Evolutionary conservation across 2,888 invertebrate genomes (phyloP).

Genomic region (Drosophila acutilabella): DNA sequence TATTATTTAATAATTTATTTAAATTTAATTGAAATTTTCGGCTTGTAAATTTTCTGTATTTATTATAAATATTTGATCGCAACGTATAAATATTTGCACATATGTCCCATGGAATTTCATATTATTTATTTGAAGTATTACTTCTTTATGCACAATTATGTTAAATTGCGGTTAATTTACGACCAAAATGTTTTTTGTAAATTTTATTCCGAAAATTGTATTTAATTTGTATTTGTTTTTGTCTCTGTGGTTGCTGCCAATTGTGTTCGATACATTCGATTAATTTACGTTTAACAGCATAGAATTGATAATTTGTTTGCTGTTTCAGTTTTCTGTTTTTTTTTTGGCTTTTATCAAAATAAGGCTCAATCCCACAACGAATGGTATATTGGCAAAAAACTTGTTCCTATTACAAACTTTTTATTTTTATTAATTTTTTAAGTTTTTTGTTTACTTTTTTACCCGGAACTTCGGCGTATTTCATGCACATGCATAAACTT

Average conservation of each 20-base stretch:
- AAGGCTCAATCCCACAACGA: constrained; percentile 63
- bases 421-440: not conserved
- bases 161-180: not conserved
- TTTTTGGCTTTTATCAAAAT: constrained; percentile 34
- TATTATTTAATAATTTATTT: constrained; percentile 33
- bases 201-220: constrained; percentile 16
- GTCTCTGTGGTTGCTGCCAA: constrained; percentile 5
- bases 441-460: not conserved
- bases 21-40: constrained; percentile 47
- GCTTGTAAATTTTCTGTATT: constrained; percentile 16
- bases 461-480: constrained; percentile 15
- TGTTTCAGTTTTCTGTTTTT: not conserved
- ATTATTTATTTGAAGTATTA: constrained; percentile 18
- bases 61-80: constrained; percentile 12
- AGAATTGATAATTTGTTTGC: constrained; percentile 34
- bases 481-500: constrained; percentile 10
- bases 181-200: not conserved
- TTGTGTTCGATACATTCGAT: constrained; percentile 12
- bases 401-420: constrained; percentile 14
- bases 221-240: not conserved
- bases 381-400: constrained; percentile 34
- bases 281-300: constrained; percentile 28
- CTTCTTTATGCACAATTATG: constrained; percentile 21
- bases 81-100: constrained; percentile 40
- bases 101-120: constrained; percentile 38